Evolutionary conservation across 1,140 invertebrate genomes (phyloP), one percentile per base, ranked within the genome.

Genomic region (Danaus plexippus): DNA sequence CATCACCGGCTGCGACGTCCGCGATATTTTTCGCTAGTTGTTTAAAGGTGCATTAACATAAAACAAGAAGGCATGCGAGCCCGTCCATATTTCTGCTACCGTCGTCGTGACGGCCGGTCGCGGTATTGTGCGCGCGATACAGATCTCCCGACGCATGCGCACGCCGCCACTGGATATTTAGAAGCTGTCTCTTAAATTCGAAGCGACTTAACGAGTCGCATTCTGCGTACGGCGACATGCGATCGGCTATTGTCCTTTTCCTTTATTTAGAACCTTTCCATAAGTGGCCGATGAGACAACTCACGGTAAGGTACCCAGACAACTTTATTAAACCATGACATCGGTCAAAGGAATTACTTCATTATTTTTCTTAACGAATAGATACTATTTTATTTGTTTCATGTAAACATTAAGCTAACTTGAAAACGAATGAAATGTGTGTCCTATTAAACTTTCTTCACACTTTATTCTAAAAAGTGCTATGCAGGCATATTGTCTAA

Each of bases 111-210:
- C 75, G 78, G 67, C 61, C 68, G 64, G 68, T 64, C 64, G 64
- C 77, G 76, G 79, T 83, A 85, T 85, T 85, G 81, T 85, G 77
- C 81, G 70, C 63, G 76, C 76, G 83, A 86, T 86, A 86, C 77
- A 70, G 77, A 86, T 84, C 83, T 79, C 62, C 61, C 68, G 70
- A 81, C 81, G 78, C 76, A 80, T 74, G 73, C 72, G 71, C 77
- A 67, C 71, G 64, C 75, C 73, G 75, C 75, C 69, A 69, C 68
- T 77, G 80, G 78, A 81, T 81, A 82, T 85, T 85, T 85, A 85
- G 82, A 84, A 85, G 77, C 78, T 77, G 79, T 81, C 79, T 74
- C 79, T 82, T 85, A 82, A 82, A 85, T 83, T 71, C 75, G 71
- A 65, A 68, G 69, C 75, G 78, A 83, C 73, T 79, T 85, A 85